Conservation (phyloP, 2,888 invertebrate genomes). For the Caenorhabditis sp. region DNA sequence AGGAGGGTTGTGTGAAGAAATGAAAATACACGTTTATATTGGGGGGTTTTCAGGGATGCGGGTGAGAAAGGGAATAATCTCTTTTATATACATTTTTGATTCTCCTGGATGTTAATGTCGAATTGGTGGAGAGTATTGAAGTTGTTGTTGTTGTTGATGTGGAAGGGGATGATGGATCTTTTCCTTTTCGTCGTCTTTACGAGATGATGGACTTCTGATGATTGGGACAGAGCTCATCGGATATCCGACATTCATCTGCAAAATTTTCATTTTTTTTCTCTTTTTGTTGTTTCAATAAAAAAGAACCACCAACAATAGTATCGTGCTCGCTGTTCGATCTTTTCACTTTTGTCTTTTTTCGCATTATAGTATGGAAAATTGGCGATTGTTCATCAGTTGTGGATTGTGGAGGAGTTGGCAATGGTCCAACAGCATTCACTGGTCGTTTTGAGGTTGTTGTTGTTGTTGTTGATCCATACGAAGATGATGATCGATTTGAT, state of each 20-base stretch:
- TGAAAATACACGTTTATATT: neutral
- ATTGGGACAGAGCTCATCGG: slow-evolving; percentile 42
- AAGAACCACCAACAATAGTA: slow-evolving; percentile 21
- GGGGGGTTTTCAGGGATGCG: neutral
- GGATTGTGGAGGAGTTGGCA: slow-evolving; percentile 11
- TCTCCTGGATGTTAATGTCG: slow-evolving; percentile 17
- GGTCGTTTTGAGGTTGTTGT: slow-evolving; percentile 30
- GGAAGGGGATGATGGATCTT: neutral
- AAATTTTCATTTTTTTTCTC: no score
- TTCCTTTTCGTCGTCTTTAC: slow-evolving; percentile 6
- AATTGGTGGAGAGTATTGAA: slow-evolving; percentile 36
- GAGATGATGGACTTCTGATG: slow-evolving; percentile 46
- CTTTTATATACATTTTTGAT: neutral
- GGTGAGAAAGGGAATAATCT: neutral
- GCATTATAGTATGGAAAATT: slow-evolving; percentile 60
- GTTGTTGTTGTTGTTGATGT: slow-evolving; percentile 10
- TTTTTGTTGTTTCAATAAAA: neutral
- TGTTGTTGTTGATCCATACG: slow-evolving; percentile 27
- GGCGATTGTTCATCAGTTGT: slow-evolving; percentile 44
- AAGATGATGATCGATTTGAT: slow-evolving; percentile 25
- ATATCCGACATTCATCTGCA: slow-evolving; percentile 36
- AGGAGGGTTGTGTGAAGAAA: slow-evolving; percentile 1
- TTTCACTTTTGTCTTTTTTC: slow-evolving; percentile 53
- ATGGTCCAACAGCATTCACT: slow-evolving; percentile 35
- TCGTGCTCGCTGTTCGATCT: slow-evolving; percentile 55